Base-by-base conservation (phyloP, 2,888 invertebrate species). In the Alcis repandata region DNA sequence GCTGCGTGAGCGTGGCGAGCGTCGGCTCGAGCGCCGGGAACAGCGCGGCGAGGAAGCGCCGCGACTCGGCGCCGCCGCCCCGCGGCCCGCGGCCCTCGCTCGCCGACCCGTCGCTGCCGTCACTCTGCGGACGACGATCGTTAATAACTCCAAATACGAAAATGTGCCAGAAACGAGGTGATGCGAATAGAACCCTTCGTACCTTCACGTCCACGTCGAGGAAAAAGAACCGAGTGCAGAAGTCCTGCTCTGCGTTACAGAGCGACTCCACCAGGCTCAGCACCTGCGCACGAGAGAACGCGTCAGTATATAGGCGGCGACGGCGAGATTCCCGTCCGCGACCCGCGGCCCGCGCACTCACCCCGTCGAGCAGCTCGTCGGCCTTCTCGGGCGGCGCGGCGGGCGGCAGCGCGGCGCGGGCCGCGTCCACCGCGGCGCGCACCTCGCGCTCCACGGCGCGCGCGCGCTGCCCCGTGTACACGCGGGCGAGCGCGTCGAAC, bases 181-280 rank as follows among this genome's bases (percentile, higher is more conserved):
- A n/a, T n/a, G n/a, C 45, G 20, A 15, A 1, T 1, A 0, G 4
- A n/a, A 1, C 38, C n/a, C 2, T n/a, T 3, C 52, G 0, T 32
- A 91, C 92, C 87, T 91, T 92, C 0, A 80, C 73, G 52, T 92
- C 92, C 8, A 82, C 94, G 79, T 96, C 96, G 76, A 98, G 94
- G 87, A 97, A 97, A 86, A 99, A 98, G 92, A 99, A 99, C 68
- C 95, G 95, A 17, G 97, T 96, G 85, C 98, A 99, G 90, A 99
- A 99, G 74, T 98, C 97, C 90, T 99, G 99, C 87, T 99, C 99
- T 22, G 97, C 97, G 72, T 98, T 94, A 83, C 99, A 98, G 60
- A 98, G 96, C 3, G 97, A 97, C 84, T 98, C 98, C 70, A 99
- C 94, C 82, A 98, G 96, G 15, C 96, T 96, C 64, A 99, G 94